Evolutionary conservation across 2,888 invertebrate genomes (phyloP), one percentile per base, ranked within the genome.

Genomic region (Nezara viridula): DNA sequence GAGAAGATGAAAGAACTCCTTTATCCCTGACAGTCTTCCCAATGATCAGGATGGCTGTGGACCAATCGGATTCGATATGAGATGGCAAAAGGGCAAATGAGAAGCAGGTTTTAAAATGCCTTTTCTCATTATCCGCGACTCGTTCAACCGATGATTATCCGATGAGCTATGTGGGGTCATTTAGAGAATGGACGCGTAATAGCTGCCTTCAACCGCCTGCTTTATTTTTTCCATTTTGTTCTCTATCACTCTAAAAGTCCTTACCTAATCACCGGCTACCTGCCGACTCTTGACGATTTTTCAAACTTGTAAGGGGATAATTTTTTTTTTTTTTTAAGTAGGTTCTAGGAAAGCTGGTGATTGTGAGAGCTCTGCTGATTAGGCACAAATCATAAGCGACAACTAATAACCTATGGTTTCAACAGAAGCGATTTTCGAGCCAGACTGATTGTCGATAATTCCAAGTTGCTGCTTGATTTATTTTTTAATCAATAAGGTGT

Each of bases 101-200:
- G 81, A 81, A n/a, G 44, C 81, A 81, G 81, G 81, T 81, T 81
- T 81, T 81, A 44, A 81, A 81, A 81, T 81, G 81, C 81, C 81
- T 81, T 81, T 47, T 81, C 81, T 81, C 44, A 81, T 81, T 81
- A 81, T 44, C 44, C n/a, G 3, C 81, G 24, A 3, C 81, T 81
- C 44, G 44, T 40, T 37, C 40, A 40, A 77, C 37, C 10, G 77
- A 40, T 81, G 81, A 81, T 81, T 81, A 81, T 44, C 44, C 24
- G 81, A 81, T 81, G 81, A 81, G 81, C 81, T 40, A 81, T 81
- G 81, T 81, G 44, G 40, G 21, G 81, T 81, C 81, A 81, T 81
- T 81, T 81, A 81, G 44, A n/a, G 44, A 40, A 81, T 81, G 81
- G 81, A 44, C n/a, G n/a, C n/a, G 44, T 44, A 44, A 44, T 44